Conservation (phyloP, 2,113 vertebrate species). For the Entelurus aequoreus region DNA sequence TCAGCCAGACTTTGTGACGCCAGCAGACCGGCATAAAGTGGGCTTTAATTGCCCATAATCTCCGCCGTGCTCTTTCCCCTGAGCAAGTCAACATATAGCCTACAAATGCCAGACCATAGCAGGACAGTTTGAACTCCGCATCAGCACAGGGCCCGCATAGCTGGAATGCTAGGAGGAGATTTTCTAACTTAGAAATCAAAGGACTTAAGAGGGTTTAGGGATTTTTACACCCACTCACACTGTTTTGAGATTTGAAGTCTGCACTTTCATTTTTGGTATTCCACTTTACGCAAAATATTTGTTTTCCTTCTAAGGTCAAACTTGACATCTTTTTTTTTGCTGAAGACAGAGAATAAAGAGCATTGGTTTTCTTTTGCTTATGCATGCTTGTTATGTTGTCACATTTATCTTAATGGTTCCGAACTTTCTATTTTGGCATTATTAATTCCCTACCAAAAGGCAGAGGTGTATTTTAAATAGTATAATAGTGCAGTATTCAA, state of each 20-base stretch:
- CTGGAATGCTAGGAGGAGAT: slow-evolving; percentile 35
- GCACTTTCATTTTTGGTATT: slow-evolving; percentile 3
- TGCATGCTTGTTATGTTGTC: too few species aligned
- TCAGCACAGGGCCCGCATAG: slow-evolving; percentile 19
- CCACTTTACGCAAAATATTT: background rate
- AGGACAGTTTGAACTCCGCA: slow-evolving; percentile 39
- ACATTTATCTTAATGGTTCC: too few species aligned
- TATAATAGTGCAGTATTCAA: too few species aligned
- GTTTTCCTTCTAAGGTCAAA: slow-evolving; percentile 8
- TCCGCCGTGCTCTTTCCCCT: slow-evolving; percentile 50
- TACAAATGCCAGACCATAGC: slow-evolving; percentile 44
- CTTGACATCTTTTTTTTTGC: background rate
- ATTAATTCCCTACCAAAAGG: too few species aligned
- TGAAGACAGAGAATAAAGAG: background rate
- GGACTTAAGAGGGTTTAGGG: slow-evolving; percentile 23
- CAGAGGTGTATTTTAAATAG: too few species aligned
- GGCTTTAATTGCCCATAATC: slow-evolving; percentile 67
- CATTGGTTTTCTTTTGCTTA: too few species aligned
- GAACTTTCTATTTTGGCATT: too few species aligned
- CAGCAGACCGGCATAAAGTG: slow-evolving; percentile 61
- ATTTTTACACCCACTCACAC: slow-evolving; percentile 7
- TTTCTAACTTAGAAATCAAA: slow-evolving; percentile 26
- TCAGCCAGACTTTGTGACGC: slow-evolving; percentile 69
- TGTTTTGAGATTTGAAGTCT: slow-evolving; percentile 18
- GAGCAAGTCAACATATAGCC: slow-evolving; percentile 50